These are phyloP conservation scores for Atrina japonica DNA, from an alignment of 2,888 invertebrate genomes.

Conservation along the genomic window DNA sequence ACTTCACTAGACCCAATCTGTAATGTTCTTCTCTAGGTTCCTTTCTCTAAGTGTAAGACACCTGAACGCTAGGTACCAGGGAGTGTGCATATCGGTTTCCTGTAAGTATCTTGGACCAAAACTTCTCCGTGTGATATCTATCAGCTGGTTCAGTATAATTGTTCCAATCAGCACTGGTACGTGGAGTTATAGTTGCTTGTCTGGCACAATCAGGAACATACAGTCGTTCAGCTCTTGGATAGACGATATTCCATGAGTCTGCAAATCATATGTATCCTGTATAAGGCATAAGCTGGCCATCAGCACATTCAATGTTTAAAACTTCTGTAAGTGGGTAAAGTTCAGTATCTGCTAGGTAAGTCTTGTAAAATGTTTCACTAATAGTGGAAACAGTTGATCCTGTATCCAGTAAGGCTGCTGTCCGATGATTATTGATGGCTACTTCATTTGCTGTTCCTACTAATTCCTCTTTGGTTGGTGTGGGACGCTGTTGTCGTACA, in stretches of 20 bases:
- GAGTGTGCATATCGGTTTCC: slow-evolving; percentile 12
- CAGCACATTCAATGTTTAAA: slow-evolving; percentile 32
- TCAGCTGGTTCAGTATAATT: slow-evolving; percentile 11
- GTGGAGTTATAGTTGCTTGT: slow-evolving; percentile 6
- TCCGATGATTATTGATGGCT: not conserved
- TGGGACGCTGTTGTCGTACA: not conserved
- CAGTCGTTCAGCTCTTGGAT: not conserved
- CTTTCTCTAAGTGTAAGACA: slow-evolving; percentile 22
- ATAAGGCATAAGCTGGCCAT: slow-evolving; percentile 29
- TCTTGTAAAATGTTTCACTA: slow-evolving; percentile 7
- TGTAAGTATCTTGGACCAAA: slow-evolving; percentile 23
- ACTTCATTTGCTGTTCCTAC: slow-evolving; percentile 11
- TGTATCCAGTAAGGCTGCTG: slow-evolving; percentile 17
- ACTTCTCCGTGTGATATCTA: not conserved
- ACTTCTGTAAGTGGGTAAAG: slow-evolving; percentile 3
- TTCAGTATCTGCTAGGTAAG: not conserved
- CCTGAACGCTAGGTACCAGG: slow-evolving; percentile 31
- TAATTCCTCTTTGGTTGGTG: not conserved
- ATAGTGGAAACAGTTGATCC: slow-evolving; percentile 28
- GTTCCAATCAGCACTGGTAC: slow-evolving; percentile 21
- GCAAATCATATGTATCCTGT: slow-evolving; percentile 11
- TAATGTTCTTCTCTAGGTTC: slow-evolving; percentile 1
- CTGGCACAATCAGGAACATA: slow-evolving; percentile 21
- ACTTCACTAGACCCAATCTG: slow-evolving; percentile 20
- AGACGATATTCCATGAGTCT: not conserved